Percentiles rank a stretch among this genome's conserved stretches.
These are phyloP conservation scores for Erpornis zantholeuca DNA, from an alignment of 2,113 vertebrate genomes.

Conservation along the genomic window DNA sequence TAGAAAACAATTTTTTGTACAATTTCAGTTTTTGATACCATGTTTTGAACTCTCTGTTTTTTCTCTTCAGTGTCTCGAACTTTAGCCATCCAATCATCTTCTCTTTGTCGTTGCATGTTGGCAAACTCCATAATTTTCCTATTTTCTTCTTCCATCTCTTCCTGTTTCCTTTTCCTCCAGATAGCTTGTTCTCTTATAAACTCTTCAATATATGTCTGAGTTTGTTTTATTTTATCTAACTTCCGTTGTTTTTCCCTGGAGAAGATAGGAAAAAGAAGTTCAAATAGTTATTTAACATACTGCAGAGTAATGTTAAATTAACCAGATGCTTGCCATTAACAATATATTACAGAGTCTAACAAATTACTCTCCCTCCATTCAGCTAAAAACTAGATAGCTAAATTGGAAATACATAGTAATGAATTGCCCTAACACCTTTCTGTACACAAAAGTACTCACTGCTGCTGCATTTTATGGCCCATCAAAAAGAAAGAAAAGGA, in stretches of 20 bases:
- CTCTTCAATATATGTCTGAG: conserved; percentile 82
- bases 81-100: conserved; percentile 77
- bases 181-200: conserved; percentile 82
- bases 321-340: neutral
- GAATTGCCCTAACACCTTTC: neutral
- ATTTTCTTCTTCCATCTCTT: conserved; percentile 91
- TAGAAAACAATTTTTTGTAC: neutral
- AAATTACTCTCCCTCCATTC: neutral
- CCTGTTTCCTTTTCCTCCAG: conserved; percentile 83
- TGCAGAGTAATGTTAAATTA: neutral
- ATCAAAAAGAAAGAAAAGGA: neutral
- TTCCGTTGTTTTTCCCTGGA: conserved; percentile 83
- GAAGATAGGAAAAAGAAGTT: neutral
- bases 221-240: conserved; percentile 83
- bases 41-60: conserved; percentile 79
- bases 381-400: neutral
- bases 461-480: neutral
- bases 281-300: neutral
- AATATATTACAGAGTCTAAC: neutral
- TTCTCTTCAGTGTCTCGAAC: conserved; percentile 77
- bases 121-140: conserved; percentile 84
- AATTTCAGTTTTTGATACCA: conserved; percentile 63
- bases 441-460: neutral
- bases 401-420: neutral
- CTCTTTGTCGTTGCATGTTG: conserved; percentile 72